Conservation (phyloP, 1,140 invertebrate species). For the Aphelinus atriplicis region DNA sequence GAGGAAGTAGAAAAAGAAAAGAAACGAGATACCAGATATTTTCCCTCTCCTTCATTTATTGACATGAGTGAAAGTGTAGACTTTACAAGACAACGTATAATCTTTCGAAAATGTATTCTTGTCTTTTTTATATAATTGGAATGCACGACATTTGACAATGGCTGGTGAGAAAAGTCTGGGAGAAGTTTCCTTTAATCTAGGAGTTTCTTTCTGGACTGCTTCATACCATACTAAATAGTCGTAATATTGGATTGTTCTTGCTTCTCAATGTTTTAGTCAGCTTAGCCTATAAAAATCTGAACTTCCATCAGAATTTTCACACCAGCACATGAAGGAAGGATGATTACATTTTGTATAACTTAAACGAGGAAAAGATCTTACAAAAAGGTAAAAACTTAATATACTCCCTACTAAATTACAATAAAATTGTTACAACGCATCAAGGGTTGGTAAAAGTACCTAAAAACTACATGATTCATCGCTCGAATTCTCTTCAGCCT, state of each 20-base stretch:
- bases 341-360: constrained; percentile 31
- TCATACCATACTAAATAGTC: no score
- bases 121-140: constrained; percentile 50
- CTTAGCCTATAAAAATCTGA: neutral
- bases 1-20: no score
- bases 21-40: no score
- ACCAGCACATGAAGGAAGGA: constrained; percentile 9
- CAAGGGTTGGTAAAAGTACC: constrained; percentile 17
- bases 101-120: constrained; percentile 39
- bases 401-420: constrained; percentile 30
- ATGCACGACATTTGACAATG: constrained; percentile 50
- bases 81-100: constrained; percentile 51
- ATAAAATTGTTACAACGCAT: constrained; percentile 35
- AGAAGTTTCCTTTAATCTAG: neutral
- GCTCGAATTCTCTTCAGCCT: neutral
- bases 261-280: no score
- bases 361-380: constrained; percentile 35
- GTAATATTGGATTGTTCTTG: no score
- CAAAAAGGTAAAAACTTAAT: constrained; percentile 39
- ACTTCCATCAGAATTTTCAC: constrained; percentile 15
- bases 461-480: constrained; percentile 31
- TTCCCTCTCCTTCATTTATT: constrained; percentile 47
- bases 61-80: constrained; percentile 52
- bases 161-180: constrained; percentile 15
- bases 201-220: neutral